Evolutionary conservation across 2,113 vertebrate species (phyloP).

Genomic region (Ceyx cyanopectus): DNA sequence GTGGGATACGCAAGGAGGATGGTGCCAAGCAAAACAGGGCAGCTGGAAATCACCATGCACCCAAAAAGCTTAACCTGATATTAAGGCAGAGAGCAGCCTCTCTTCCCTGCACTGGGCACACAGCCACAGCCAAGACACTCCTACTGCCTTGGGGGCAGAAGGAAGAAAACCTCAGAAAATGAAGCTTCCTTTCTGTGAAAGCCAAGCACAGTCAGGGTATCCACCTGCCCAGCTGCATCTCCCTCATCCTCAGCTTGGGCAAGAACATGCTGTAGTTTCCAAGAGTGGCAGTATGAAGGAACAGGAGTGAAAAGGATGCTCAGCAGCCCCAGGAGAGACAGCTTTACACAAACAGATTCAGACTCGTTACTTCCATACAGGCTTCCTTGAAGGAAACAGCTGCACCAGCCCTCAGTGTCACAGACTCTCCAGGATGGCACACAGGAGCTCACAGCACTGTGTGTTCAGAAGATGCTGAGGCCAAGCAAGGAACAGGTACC

Average conservation of each 20-base stretch:
- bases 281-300: background rate
- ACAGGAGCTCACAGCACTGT: background rate
- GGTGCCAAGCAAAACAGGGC: background rate
- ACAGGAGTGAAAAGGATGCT: background rate
- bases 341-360: conserved; percentile 3
- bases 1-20: background rate
- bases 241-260: background rate
- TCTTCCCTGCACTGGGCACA: background rate
- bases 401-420: background rate
- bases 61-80: background rate
- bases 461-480: background rate
- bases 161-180: background rate
- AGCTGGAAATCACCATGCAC: background rate
- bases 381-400: conserved; percentile 47
- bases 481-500: background rate
- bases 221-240: background rate
- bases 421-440: background rate
- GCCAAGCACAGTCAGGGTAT: fast-evolving
- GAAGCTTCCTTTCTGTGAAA: background rate
- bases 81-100: background rate
- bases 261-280: background rate
- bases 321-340: background rate
- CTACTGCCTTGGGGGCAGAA: background rate
- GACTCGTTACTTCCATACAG: background rate
- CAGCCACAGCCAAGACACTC: background rate